A percentile compares a stretch with the other conserved stretches of the same genome.
phyloP scores from a whole-genome alignment of 2,797 vertebrate genomes.

The Tragelaphus oryx region DNA sequence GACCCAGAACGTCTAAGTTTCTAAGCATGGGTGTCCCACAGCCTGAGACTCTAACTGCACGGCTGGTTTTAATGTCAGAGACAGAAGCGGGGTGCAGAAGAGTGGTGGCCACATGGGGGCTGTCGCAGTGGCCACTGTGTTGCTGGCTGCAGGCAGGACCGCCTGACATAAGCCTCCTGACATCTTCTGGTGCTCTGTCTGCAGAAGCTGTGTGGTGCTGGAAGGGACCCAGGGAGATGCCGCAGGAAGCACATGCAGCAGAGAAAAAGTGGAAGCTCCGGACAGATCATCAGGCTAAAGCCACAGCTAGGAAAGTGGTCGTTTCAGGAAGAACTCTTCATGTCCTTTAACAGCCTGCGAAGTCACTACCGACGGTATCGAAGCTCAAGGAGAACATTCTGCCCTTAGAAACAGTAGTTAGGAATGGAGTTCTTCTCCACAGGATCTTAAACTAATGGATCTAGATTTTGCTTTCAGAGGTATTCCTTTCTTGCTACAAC shows the following conservation, averaged over 20 bases:
- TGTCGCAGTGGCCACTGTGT: not conserved
- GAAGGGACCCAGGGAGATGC: constrained; percentile 54
- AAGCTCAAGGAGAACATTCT: not conserved
- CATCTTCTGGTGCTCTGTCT: not conserved
- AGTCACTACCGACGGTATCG: not conserved
- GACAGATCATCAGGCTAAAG: constrained; percentile 43
- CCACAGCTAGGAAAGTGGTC: constrained; percentile 66
- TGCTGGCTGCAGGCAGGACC: constrained; percentile 4
- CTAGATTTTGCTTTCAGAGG: constrained; percentile 26
- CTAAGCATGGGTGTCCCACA: not conserved
- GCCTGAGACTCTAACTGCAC: not conserved
- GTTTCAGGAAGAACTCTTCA: constrained; percentile 59
- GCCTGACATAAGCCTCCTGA: not conserved
- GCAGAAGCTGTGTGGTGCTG: constrained; percentile 4
- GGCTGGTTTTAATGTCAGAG: not conserved
- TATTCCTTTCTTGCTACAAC: not conserved
- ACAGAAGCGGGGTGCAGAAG: not conserved
- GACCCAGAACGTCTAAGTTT: not conserved
- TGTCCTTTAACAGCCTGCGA: not conserved
- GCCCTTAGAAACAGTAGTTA: not conserved
- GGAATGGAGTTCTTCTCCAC: not conserved
- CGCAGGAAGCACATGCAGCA: constrained; percentile 57
- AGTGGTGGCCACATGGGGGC: not conserved
- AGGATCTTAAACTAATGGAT: not conserved
- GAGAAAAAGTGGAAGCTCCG: constrained; percentile 60